A percentile compares a stretch with the other conserved stretches of the same genome.
Evolutionary conservation across 2,113 vertebrate species (phyloP).

Genomic region (Sigmodon hispidus): DNA sequence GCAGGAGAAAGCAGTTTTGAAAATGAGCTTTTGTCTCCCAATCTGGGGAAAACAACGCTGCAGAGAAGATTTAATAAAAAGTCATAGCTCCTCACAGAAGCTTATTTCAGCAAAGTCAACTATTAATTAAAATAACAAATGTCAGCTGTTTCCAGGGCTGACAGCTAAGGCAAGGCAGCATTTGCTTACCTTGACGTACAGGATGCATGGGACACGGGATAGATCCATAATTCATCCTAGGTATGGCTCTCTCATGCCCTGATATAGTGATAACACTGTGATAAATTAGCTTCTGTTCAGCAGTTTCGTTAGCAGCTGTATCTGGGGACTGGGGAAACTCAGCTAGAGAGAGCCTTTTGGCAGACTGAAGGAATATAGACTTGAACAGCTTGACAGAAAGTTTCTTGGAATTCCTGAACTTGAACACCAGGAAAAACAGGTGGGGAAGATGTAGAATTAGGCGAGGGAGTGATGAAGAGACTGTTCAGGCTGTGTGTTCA

Average conservation of each 20-base stretch:
- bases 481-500: no score
- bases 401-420: constrained; percentile 77
- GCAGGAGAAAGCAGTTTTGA: constrained; percentile 86
- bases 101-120: constrained; percentile 91
- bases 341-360: constrained; percentile 77
- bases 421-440: constrained; percentile 71
- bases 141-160: constrained; percentile 89
- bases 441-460: constrained; percentile 59
- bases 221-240: constrained; percentile 83
- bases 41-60: constrained; percentile 88
- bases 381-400: constrained; percentile 74
- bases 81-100: constrained; percentile 82
- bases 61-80: constrained; percentile 87
- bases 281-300: constrained; percentile 86
- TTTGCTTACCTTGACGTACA: constrained; percentile 86
- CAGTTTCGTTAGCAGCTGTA: constrained; percentile 81
- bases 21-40: constrained; percentile 87
- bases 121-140: constrained; percentile 92
- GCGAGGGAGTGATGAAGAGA: constrained; percentile 11
- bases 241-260: constrained; percentile 83
- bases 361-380: constrained; percentile 69
- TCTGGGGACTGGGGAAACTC: constrained; percentile 83
- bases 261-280: constrained; percentile 84
- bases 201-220: constrained; percentile 79
- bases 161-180: constrained; percentile 87